A percentile compares a stretch with the other conserved stretches of the same genome.
phyloP scores from a whole-genome alignment of 2,888 invertebrate genomes.

The Drosophila robusta region DNA sequence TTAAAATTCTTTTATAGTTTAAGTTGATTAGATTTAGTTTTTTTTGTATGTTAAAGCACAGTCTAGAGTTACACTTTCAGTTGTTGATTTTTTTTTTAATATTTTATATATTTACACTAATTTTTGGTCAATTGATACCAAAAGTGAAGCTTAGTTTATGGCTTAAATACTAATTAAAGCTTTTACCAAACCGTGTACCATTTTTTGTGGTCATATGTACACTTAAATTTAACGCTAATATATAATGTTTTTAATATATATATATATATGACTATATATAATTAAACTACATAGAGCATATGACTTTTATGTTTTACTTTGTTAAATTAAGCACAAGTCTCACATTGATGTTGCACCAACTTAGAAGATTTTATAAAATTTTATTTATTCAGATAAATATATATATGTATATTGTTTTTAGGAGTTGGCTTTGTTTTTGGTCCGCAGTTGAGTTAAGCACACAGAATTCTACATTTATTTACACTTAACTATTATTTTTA shows the following conservation, averaged over 20 bases:
- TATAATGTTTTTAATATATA: slow-evolving; percentile 19
- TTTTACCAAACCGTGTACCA: slow-evolving; percentile 76
- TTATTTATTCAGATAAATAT: not conserved
- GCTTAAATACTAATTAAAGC: slow-evolving; percentile 78
- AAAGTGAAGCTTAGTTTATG: slow-evolving; percentile 18
- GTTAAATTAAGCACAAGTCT: slow-evolving; percentile 48
- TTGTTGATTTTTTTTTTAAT: slow-evolving; percentile 30
- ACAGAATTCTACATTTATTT: slow-evolving; percentile 44
- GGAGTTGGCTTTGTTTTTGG: slow-evolving; percentile 44
- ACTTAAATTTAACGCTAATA: slow-evolving; percentile 59
- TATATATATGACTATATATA: slow-evolving; percentile 10
- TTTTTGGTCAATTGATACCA: slow-evolving; percentile 44
- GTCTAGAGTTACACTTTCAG: slow-evolving; percentile 69
- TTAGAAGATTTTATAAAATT: slow-evolving; percentile 30
- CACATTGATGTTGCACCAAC: slow-evolving; percentile 59
- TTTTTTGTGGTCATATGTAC: slow-evolving; percentile 74
- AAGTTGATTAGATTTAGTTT: slow-evolving; percentile 10
- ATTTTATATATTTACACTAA: slow-evolving; percentile 36
- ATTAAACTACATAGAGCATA: slow-evolving; percentile 11
- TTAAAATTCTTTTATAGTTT: slow-evolving; percentile 31
- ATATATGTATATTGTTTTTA: slow-evolving; percentile 11
- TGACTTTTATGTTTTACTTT: not conserved
- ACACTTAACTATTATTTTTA: slow-evolving; percentile 25
- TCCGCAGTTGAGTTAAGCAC: slow-evolving; percentile 62
- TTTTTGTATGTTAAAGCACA: slow-evolving; percentile 53